Evolutionary conservation across 1,140 invertebrate genomes (phyloP).

Genomic region (Cydia pomonella): DNA sequence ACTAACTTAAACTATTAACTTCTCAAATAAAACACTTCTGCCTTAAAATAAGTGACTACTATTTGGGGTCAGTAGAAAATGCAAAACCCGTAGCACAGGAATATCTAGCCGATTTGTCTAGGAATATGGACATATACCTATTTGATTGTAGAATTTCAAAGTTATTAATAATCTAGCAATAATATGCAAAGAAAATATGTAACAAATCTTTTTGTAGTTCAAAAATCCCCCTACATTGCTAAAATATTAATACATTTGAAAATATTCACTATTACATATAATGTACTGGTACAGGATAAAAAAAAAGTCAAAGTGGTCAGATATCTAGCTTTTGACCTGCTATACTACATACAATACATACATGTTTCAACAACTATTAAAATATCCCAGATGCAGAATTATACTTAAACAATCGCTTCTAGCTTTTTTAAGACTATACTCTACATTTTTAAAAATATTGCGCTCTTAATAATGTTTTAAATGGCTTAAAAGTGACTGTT

Average conservation of each 20-base stretch:
- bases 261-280: neutral
- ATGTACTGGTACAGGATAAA: neutral
- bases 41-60: neutral
- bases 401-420: neutral
- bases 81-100: conserved; percentile 14
- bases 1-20: conserved; percentile 30
- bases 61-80: conserved; percentile 16
- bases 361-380: neutral
- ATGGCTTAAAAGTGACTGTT: neutral
- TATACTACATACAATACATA: neutral
- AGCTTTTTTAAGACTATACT: neutral
- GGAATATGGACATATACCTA: neutral
- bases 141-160: neutral
- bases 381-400: no score
- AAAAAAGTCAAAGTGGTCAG: no score
- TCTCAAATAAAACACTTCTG: conserved; percentile 32
- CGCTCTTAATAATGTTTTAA: neutral
- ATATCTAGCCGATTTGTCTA: neutral
- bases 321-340: neutral
- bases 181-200: neutral
- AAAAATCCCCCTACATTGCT: neutral
- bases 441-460: neutral
- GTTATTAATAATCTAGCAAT: neutral
- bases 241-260: neutral
- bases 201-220: neutral